These are phyloP conservation scores for Sminthurides aquaticus DNA, from an alignment of 2,888 invertebrate species.

Conservation along the genomic window DNA sequence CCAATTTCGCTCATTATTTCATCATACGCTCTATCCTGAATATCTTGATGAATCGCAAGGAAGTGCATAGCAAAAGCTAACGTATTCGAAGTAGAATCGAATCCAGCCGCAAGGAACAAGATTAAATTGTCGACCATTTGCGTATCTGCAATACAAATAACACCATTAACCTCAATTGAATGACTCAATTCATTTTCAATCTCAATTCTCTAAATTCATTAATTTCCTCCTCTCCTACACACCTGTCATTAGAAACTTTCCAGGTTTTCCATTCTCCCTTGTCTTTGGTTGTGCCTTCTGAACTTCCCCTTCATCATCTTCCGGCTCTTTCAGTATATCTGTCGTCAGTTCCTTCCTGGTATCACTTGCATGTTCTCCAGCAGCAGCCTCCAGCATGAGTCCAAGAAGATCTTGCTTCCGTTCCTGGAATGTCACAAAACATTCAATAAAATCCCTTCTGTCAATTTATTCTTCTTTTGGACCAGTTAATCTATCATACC, in stretches of 20 bases:
- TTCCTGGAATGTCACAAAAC: slow-evolving; percentile 14
- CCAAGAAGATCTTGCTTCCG: slow-evolving; percentile 39
- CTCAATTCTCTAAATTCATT: not conserved
- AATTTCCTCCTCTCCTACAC: not conserved
- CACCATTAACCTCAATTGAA: no score
- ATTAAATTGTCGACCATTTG: slow-evolving; percentile 41
- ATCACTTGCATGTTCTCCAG: slow-evolving; percentile 33
- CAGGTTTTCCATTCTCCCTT: slow-evolving; percentile 18
- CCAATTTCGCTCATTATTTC: slow-evolving; percentile 41
- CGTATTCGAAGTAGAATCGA: slow-evolving; percentile 41
- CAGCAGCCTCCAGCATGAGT: slow-evolving; percentile 41
- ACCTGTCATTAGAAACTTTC: slow-evolving; percentile 32
- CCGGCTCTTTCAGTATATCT: slow-evolving; percentile 38
- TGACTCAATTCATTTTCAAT: not conserved
- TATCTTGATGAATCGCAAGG: slow-evolving; percentile 38
- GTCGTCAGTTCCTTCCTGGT: slow-evolving; percentile 31
- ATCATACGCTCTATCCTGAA: slow-evolving; percentile 39
- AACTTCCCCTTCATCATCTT: slow-evolving; percentile 1
- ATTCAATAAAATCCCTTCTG: no score
- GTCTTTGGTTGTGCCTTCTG: not conserved
- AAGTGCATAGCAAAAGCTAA: slow-evolving; percentile 41
- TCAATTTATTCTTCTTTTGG: not conserved
- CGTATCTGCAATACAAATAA: slow-evolving; percentile 28
- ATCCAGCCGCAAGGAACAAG: slow-evolving; percentile 41
- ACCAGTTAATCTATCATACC: slow-evolving; percentile 19